A percentile compares a stretch with the other conserved stretches of the same genome.
Conservation (phyloP, 2,797 vertebrate species). For the Manis pentadactyla region DNA sequence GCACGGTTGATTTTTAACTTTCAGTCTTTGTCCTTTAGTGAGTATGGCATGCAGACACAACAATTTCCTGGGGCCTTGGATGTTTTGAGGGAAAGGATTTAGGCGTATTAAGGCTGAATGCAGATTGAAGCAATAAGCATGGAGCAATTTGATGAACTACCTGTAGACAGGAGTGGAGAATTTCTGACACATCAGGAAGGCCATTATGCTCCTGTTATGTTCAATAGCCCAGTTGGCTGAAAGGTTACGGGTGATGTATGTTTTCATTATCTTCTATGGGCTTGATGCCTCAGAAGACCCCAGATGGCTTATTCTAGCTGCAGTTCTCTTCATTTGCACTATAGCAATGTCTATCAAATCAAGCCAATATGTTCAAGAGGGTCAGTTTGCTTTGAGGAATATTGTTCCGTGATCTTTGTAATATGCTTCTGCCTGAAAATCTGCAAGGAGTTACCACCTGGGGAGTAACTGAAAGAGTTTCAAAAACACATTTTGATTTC, state of each 20-base stretch:
- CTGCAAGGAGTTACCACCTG: constrained; percentile 45
- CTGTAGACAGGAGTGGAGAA: not conserved
- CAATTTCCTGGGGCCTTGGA: constrained; percentile 52
- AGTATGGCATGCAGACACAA: not conserved
- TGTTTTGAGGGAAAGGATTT: constrained; percentile 6
- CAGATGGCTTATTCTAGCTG: constrained; percentile 53
- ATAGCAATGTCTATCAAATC: constrained; percentile 59
- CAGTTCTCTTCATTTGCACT: constrained; percentile 68
- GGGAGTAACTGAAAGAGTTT: constrained; percentile 34
- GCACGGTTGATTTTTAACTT: constrained; percentile 54
- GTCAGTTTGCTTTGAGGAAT: constrained; percentile 72
- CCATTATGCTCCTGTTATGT: constrained; percentile 74
- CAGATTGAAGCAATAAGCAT: constrained; percentile 68
- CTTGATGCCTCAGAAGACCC: constrained; percentile 50
- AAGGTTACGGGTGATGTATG: constrained; percentile 80
- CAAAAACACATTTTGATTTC: constrained; percentile 30
- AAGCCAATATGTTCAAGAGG: constrained; percentile 63
- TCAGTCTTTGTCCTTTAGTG: constrained; percentile 47
- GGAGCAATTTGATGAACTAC: constrained; percentile 64
- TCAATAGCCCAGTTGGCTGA: constrained; percentile 68
- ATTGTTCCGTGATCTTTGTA: constrained; percentile 21
- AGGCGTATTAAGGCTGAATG: constrained; percentile 48
- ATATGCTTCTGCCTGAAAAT: constrained; percentile 64
- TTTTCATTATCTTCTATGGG: constrained; percentile 80
- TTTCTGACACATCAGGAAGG: constrained; percentile 72